These are phyloP conservation scores for Asteroscopus sphinx DNA, from an alignment of 2,888 invertebrate genomes.

Conservation along the genomic window DNA sequence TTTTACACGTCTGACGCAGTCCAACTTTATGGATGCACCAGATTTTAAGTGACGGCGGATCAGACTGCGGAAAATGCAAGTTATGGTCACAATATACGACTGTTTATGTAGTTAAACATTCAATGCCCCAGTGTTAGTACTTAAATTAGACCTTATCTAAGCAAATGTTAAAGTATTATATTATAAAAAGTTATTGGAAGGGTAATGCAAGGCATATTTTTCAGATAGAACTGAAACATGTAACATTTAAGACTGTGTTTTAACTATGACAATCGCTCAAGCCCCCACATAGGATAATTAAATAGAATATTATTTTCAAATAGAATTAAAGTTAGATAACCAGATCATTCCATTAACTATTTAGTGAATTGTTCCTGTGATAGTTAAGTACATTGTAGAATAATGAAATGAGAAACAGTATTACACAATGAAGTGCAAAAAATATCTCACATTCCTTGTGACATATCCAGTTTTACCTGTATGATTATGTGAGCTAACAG, in stretches of 20 bases:
- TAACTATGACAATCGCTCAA: conserved; percentile 58
- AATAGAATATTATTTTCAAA: conserved; percentile 38
- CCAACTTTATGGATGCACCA: conserved; percentile 69
- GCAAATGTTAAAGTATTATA: conserved; percentile 39
- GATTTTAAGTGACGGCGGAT: conserved; percentile 57
- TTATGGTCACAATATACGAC: conserved; percentile 22
- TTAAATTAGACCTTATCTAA: conserved; percentile 36
- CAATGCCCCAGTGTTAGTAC: conserved; percentile 42
- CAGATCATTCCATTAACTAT: conserved; percentile 66
- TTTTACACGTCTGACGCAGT: conserved; percentile 75
- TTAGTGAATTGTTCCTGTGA: conserved; percentile 72
- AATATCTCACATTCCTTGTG: conserved; percentile 59
- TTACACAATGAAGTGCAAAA: conserved; percentile 53
- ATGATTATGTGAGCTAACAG: conserved; percentile 24
- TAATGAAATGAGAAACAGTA: conserved; percentile 61
- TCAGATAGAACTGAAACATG: conserved; percentile 48
- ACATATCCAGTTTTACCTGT: conserved; percentile 46
- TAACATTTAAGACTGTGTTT: conserved; percentile 55
- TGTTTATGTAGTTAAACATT: conserved; percentile 12
- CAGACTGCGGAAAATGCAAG: conserved; percentile 1
- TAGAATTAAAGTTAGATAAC: conserved; percentile 40
- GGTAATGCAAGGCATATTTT: conserved; percentile 46
- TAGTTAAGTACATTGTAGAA: conserved; percentile 68
- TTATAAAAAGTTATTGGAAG: conserved; percentile 20
- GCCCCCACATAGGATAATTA: conserved; percentile 51